A percentile compares a stretch with the other conserved stretches of the same genome.
Evolutionary conservation across 2,888 invertebrate genomes (phyloP).

Genomic region (Dolomedes plantarius): DNA sequence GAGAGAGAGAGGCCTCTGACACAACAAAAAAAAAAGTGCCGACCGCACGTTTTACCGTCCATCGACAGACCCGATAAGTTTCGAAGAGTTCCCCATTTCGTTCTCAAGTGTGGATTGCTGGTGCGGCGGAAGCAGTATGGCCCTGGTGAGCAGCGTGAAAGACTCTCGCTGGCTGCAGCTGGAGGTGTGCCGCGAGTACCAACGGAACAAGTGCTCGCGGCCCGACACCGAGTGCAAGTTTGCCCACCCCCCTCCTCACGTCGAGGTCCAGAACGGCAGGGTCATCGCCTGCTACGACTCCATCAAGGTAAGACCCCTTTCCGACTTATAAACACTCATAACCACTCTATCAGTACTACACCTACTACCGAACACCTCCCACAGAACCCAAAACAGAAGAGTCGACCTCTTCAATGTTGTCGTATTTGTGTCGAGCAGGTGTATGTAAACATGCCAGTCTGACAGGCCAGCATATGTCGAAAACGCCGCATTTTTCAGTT

Average conservation of each 20-base stretch:
- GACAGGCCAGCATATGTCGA: no score
- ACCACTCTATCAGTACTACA: no score
- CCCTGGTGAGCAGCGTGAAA: constrained; percentile 98
- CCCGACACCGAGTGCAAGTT: constrained; percentile 97
- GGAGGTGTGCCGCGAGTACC: constrained; percentile 96
- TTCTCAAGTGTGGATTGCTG: constrained; percentile 36
- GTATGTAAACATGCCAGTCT: no score
- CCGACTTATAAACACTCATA: background rate
- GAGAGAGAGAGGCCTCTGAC: background rate
- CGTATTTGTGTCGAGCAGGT: no score
- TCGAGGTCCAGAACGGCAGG: constrained; percentile 99
- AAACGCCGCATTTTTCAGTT: no score
- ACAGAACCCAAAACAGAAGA: no score
- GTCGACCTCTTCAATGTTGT: no score
- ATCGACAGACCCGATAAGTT: background rate
- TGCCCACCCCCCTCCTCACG: constrained; percentile 99
- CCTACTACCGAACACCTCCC: no score
- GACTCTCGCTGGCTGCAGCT: constrained; percentile 99
- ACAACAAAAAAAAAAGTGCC: no score
- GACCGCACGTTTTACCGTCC: constrained; percentile 1
- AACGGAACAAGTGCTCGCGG: constrained; percentile 99
- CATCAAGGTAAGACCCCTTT: constrained; percentile 91
- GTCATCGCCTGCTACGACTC: constrained; percentile 99
- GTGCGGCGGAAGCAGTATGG: constrained; percentile 80
- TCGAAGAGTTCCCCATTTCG: background rate